These are phyloP conservation scores for Elanoides forficatus DNA, from an alignment of 2,113 vertebrate genomes.

Conservation along the genomic window DNA sequence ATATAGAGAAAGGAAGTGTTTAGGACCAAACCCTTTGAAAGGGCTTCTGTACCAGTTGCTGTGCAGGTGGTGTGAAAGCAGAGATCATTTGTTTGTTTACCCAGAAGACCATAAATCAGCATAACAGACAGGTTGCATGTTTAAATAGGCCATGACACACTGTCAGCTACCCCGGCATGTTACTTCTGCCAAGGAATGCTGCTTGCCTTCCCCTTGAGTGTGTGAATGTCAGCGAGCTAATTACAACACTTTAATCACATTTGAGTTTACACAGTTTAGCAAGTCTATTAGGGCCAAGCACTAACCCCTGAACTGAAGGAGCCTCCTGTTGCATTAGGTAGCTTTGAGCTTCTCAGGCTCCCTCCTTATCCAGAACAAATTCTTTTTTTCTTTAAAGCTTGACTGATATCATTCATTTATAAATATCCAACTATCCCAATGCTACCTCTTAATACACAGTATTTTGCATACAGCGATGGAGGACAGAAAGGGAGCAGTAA, in stretches of 20 bases:
- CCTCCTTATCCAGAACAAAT: neutral
- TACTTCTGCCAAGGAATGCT: conserved; percentile 6
- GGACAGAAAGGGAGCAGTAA: neutral
- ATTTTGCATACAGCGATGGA: neutral
- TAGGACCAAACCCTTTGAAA: neutral
- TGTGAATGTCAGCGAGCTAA: neutral
- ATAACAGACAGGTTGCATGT: neutral
- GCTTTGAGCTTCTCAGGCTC: neutral
- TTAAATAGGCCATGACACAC: conserved; percentile 32
- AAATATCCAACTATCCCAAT: conserved; percentile 1
- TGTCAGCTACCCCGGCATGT: neutral
- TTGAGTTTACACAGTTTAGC: conserved; percentile 13
- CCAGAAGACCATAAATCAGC: conserved; percentile 11
- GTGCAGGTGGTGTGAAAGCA: neutral
- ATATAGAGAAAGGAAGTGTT: neutral
- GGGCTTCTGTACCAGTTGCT: neutral
- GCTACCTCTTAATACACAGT: neutral
- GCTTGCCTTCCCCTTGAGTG: neutral
- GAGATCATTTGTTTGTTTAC: conserved; percentile 1
- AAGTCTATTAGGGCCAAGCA: neutral
- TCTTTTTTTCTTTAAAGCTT: neutral
- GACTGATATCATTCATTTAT: conserved; percentile 29
- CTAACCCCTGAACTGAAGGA: neutral
- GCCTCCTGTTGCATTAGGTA: neutral
- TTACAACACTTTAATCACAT: neutral